These are phyloP conservation scores for Carassius gibelio DNA, from an alignment of 2,113 vertebrate genomes.

Conservation along the genomic window DNA sequence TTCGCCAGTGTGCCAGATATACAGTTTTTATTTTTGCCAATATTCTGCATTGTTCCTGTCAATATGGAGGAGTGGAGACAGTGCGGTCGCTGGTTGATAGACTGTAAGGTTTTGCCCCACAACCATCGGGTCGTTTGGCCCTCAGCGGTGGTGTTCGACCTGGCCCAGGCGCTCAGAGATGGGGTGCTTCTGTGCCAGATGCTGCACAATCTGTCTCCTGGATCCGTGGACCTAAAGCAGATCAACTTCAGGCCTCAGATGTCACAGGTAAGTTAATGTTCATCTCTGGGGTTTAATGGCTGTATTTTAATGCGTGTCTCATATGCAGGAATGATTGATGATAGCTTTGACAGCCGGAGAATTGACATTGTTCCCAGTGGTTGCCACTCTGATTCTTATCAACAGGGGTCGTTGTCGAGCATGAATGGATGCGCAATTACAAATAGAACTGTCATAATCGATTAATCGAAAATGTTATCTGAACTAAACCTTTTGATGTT, in stretches of 20 bases:
- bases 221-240: slow-evolving; percentile 96
- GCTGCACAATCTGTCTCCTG: slow-evolving; percentile 93
- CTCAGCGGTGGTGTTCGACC: slow-evolving; percentile 92
- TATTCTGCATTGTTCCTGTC: not conserved
- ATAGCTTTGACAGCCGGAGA: not conserved
- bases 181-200: slow-evolving; percentile 97
- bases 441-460: not conserved
- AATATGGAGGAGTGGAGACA: slow-evolving; percentile 98
- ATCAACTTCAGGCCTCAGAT: slow-evolving; percentile 99
- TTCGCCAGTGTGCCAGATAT: not conserved
- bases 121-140: slow-evolving; percentile 97
- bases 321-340: too few species aligned
- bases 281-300: not conserved
- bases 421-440: not conserved
- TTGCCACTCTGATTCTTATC: not conserved
- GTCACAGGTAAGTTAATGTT: slow-evolving; percentile 86
- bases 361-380: not conserved
- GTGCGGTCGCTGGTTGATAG: slow-evolving; percentile 95
- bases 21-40: not conserved
- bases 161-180: slow-evolving; percentile 94
- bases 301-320: not conserved
- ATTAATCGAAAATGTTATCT: slow-evolving; percentile 3
- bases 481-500: not conserved
- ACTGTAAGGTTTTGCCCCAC: slow-evolving; percentile 94
- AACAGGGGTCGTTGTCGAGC: slow-evolving; percentile 18